Evolutionary conservation across 2,797 vertebrate species (phyloP).

Genomic region (Loris lydekkerianus): DNA sequence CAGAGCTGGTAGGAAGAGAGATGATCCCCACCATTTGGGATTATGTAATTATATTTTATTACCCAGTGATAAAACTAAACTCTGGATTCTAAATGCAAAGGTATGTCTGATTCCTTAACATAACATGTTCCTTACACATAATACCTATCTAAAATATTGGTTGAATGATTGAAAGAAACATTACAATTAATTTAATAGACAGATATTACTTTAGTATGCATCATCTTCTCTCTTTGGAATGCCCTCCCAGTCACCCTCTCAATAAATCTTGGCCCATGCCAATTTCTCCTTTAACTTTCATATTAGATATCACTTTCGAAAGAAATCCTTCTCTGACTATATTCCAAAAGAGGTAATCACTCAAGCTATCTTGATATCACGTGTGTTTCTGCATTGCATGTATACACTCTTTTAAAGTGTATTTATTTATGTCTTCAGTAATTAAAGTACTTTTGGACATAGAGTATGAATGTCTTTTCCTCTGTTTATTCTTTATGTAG

Average conservation of each 20-base stretch:
- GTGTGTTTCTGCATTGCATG: neutral
- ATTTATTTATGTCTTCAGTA: neutral
- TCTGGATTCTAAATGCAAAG: neutral
- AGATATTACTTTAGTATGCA: neutral
- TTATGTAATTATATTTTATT: neutral
- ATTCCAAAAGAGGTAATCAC: neutral
- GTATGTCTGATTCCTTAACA: neutral
- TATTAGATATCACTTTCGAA: neutral
- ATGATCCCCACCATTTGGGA: neutral
- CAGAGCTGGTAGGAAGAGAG: neutral
- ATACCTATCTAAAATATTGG: neutral
- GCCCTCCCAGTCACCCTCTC: neutral
- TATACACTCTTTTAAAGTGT: neutral
- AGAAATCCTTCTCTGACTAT: neutral
- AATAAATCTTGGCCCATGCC: neutral
- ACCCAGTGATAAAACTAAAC: neutral
- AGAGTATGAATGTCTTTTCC: neutral
- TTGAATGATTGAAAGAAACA: neutral
- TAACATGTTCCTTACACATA: neutral
- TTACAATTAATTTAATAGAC: neutral
- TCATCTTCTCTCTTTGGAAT: neutral
- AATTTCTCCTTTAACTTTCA: slow-evolving; percentile 4
- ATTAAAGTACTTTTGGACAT: neutral
- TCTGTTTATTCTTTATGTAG: neutral
- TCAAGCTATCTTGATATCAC: neutral